Evolutionary conservation across 2,113 vertebrate genomes (phyloP).

Genomic region (Elgaria multicarinata): DNA sequence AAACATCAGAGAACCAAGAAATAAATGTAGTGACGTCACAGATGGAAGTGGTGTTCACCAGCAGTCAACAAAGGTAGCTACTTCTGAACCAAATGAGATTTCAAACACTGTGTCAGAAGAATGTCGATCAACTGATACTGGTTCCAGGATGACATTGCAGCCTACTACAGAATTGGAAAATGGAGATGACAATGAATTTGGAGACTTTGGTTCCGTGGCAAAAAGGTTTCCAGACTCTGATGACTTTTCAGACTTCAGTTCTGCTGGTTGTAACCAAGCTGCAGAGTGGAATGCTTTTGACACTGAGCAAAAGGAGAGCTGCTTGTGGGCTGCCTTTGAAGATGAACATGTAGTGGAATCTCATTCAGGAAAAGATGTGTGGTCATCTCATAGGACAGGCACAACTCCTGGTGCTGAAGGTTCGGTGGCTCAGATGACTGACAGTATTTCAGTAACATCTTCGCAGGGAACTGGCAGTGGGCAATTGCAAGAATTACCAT

Average conservation of each 20-base stretch:
- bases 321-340: conserved; percentile 84
- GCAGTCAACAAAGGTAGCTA: conserved; percentile 72
- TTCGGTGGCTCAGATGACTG: conserved; percentile 62
- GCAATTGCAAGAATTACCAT: conserved; percentile 71
- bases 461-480: conserved; percentile 66
- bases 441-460: conserved; percentile 63
- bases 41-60: conserved; percentile 69
- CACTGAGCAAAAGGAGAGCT: conserved; percentile 76
- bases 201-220: conserved; percentile 78
- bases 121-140: conserved; percentile 55
- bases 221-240: conserved; percentile 85
- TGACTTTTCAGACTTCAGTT: conserved; percentile 96
- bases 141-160: conserved; percentile 54
- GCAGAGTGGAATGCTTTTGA: conserved; percentile 87
- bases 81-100: conserved; percentile 63
- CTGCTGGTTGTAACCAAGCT: conserved; percentile 78
- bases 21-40: conserved; percentile 79
- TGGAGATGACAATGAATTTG: conserved; percentile 73
- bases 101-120: conserved; percentile 60
- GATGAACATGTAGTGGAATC: conserved; percentile 74
- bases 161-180: conserved; percentile 69
- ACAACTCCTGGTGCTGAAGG: conserved; percentile 47
- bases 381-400: conserved; percentile 78
- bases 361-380: conserved; percentile 75
- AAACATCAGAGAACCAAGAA: conserved; percentile 63